phyloP scores from a whole-genome alignment of 1,140 invertebrate genomes.

The Megathymus violae region DNA sequence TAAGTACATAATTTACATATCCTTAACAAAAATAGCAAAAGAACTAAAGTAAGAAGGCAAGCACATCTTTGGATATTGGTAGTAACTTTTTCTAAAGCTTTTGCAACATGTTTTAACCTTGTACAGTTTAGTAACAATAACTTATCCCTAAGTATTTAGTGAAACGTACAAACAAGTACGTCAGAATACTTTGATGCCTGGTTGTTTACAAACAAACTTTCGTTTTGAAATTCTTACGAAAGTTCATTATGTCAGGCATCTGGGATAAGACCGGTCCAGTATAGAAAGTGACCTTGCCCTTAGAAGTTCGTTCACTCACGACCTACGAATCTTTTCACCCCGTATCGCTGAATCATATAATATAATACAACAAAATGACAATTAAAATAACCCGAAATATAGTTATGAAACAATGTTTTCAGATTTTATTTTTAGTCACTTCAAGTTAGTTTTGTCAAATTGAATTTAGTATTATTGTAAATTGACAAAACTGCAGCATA shows the following conservation, averaged over 20 bases:
- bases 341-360: constrained; percentile 10
- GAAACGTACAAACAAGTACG: background rate
- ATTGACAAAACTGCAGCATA: background rate
- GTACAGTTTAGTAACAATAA: background rate
- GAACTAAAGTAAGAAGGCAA: background rate
- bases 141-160: background rate
- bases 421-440: too few relatives aligned
- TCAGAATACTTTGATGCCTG: background rate
- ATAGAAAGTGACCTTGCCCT: constrained; percentile 70
- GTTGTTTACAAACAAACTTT: constrained; percentile 35
- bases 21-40: constrained; percentile 14
- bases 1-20: too few relatives aligned
- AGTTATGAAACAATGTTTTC: background rate
- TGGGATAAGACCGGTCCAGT: constrained; percentile 56
- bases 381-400: background rate
- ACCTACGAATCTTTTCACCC: constrained; percentile 30
- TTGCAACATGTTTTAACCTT: constrained; percentile 20
- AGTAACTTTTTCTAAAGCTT: constrained; percentile 1
- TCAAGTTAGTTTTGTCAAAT: background rate
- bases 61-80: background rate
- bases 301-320: constrained; percentile 55
- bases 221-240: constrained; percentile 32
- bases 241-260: constrained; percentile 47
- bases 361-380: background rate
- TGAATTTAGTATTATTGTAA: background rate